A percentile compares a stretch with the other conserved stretches of the same genome.
Evolutionary conservation across 1,140 invertebrate species (phyloP).

Genomic region (Mercenaria mercenaria): DNA sequence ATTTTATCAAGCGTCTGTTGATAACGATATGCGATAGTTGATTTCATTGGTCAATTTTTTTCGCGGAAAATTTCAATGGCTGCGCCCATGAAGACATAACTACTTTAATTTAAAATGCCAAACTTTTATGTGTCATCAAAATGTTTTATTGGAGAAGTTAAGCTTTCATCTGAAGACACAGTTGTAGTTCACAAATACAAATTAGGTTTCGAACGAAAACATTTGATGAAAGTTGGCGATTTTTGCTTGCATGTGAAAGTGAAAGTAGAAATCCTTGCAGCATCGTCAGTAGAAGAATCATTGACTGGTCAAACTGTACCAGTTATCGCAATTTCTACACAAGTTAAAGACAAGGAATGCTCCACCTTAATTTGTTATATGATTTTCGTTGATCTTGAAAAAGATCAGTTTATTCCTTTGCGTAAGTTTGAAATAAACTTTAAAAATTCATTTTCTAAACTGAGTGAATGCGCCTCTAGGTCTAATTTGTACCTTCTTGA

Average conservation of each 20-base stretch:
- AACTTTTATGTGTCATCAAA: neutral
- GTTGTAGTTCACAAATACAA: neutral
- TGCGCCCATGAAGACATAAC: neutral
- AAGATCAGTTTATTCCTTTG: neutral
- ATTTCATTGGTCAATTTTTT: constrained; percentile 6
- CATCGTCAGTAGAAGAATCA: neutral
- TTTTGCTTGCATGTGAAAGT: constrained; percentile 5
- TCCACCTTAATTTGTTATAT: neutral
- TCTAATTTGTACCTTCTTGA: neutral
- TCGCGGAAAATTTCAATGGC: constrained; percentile 33
- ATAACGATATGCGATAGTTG: no score
- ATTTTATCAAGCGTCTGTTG: neutral
- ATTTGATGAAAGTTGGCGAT: neutral
- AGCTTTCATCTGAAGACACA: neutral
- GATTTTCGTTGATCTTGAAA: neutral
- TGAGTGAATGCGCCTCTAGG: neutral
- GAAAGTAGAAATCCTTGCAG: constrained; percentile 29
- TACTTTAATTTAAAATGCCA: neutral
- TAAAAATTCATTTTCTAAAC: neutral
- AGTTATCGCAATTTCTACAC: neutral
- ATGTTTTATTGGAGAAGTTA: constrained; percentile 22
- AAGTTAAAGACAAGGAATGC: neutral
- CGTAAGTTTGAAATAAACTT: neutral
- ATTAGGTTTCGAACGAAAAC: neutral
- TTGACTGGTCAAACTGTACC: neutral